Conservation (phyloP, 1,140 invertebrate species). For the Procambarus clarkii region DNA sequence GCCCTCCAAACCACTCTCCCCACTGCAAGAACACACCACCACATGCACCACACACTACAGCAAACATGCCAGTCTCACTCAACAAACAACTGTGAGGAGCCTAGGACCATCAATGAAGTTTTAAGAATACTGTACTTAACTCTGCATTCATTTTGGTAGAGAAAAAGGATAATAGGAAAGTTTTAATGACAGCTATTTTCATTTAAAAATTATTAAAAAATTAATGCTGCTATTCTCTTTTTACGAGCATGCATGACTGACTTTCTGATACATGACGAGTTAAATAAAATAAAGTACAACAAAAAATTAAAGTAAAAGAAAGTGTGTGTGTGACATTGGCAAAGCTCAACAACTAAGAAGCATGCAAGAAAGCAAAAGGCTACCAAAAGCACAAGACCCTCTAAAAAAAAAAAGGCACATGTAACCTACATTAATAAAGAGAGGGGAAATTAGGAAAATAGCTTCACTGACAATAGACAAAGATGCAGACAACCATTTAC, state of each 20-base stretch:
- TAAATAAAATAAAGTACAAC: background rate
- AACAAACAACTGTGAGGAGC: conserved; percentile 36
- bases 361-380: conserved; percentile 14
- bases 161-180: conserved; percentile 16
- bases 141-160: conserved; percentile 43
- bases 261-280: background rate
- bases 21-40: conserved; percentile 70
- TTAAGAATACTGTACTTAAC: conserved; percentile 22
- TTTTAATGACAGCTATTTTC: background rate
- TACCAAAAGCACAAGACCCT: background rate
- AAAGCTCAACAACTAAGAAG: background rate
- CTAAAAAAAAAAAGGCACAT: background rate
- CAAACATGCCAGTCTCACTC: conserved; percentile 62
- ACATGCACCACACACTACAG: conserved; percentile 68
- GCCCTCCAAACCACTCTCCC: conserved; percentile 61
- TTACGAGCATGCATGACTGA: background rate
- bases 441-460: background rate
- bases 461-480: background rate
- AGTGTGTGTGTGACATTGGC: background rate
- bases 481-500: conserved; percentile 5
- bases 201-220: background rate
- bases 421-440: background rate
- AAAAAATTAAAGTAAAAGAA: background rate
- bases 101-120: background rate
- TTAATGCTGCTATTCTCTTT: background rate